Conservation (phyloP, 2,888 invertebrate genomes). For the Elgonia sp. region DNA sequence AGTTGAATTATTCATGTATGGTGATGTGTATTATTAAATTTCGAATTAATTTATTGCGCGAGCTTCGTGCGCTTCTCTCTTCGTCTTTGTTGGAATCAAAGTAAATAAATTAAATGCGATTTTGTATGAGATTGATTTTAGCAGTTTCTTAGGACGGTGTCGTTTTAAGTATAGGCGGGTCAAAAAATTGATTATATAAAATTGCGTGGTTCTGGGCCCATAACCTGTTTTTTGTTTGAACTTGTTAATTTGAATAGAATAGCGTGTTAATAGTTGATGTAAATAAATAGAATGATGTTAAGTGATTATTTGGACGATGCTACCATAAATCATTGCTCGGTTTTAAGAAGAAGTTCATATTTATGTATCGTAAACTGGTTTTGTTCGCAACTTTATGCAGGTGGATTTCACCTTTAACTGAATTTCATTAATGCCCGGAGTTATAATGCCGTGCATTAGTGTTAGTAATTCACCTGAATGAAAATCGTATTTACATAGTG, state of each 20-base stretch:
- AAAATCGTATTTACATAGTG: slow-evolving; percentile 6
- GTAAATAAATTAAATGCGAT: slow-evolving; percentile 2
- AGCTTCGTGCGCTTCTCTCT: background rate
- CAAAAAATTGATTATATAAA: background rate
- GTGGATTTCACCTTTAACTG: slow-evolving; percentile 45
- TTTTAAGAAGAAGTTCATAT: slow-evolving; percentile 15
- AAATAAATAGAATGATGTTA: background rate
- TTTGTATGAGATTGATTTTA: slow-evolving; percentile 10
- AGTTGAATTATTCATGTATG: slow-evolving; percentile 56
- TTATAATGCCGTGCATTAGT: background rate
- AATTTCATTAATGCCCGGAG: slow-evolving; percentile 38
- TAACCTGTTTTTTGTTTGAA: background rate
- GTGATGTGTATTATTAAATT: slow-evolving; percentile 35
- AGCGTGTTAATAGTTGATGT: background rate
- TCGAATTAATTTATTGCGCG: slow-evolving; percentile 31
- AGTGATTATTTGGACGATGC: background rate
- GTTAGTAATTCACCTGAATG: slow-evolving; percentile 19
- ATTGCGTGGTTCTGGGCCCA: background rate
- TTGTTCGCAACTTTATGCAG: slow-evolving; percentile 12
- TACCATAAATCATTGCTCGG: slow-evolving; percentile 1
- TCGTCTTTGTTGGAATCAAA: background rate
- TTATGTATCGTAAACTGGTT: slow-evolving; percentile 44
- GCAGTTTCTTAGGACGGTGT: background rate
- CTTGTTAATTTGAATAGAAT: slow-evolving; percentile 8
- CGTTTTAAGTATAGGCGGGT: background rate